These are phyloP conservation scores for Oryctes rhinoceros DNA, from an alignment of 1,140 invertebrate genomes.

Conservation along the genomic window DNA sequence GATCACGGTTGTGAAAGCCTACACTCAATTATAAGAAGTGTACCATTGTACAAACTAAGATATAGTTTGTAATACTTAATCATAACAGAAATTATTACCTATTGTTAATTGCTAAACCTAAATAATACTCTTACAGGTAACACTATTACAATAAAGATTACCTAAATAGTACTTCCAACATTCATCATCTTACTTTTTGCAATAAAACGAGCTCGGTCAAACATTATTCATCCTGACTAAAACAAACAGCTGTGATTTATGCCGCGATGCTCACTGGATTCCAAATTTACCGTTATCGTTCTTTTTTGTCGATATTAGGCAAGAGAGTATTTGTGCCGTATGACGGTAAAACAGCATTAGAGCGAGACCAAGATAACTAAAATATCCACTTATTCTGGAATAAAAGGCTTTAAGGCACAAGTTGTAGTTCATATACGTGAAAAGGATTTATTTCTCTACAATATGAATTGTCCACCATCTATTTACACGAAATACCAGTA, in stretches of 20 bases:
- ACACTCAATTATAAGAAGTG: too few relatives aligned
- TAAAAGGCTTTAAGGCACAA: not conserved
- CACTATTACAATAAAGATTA: not conserved
- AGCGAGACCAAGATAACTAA: not conserved
- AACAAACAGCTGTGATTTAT: conserved; percentile 56
- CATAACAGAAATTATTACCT: too few relatives aligned
- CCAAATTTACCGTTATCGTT: conserved; percentile 12
- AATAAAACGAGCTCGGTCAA: conserved; percentile 50
- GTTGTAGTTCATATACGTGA: not conserved
- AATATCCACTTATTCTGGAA: not conserved
- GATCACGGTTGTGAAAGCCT: too few relatives aligned
- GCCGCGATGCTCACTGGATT: conserved; percentile 53
- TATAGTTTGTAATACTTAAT: too few relatives aligned
- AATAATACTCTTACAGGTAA: too few relatives aligned
- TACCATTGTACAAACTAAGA: too few relatives aligned
- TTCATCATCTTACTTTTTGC: conserved; percentile 55
- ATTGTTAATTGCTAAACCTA: too few relatives aligned
- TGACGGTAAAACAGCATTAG: not conserved
- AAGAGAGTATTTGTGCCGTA: not conserved
- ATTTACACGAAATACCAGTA: too few relatives aligned
- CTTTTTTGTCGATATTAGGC: conserved; percentile 1
- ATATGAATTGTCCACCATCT: too few relatives aligned
- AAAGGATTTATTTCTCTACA: too few relatives aligned
- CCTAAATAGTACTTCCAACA: conserved; percentile 40
- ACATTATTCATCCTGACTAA: conserved; percentile 55